Base-by-base conservation (phyloP, 1,140 invertebrate genomes). In the Drosophila nasuta region DNA sequence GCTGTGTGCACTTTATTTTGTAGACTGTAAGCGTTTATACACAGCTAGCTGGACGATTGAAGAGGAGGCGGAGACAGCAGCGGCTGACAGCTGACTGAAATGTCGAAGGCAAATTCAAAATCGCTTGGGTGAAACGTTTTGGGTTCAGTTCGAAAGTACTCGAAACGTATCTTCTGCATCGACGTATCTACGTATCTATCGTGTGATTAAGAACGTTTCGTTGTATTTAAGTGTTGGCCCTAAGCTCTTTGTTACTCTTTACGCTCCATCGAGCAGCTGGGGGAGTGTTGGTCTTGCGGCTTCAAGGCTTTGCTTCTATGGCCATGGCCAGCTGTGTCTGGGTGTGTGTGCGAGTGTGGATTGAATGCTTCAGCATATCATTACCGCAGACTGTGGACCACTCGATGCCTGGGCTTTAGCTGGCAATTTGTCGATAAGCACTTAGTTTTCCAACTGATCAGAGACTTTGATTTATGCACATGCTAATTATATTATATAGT, bases 121-220 rank as follows among this genome's bases (percentile, higher is more conserved):
- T 76, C 56, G 46, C 48, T 60, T 60, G 60, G 64, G 62, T 57
- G 13, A 13, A 13, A 13, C 13, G 13, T 13, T 13, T 13, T 13
- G 13, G 64, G 62, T 57, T 56, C 41, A 38, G 46, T 20, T 49
- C n/a, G 17, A 60, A 56, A 69, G 65, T 59, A 52, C 51, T 81
- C 30, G 13, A 11, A 52, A 33, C 43, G 52, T 57, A 66, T 49
- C 43, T 48, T 17, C 30, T 25, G 48, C 64, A 66, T 69, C 63
- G 74, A 72, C 33, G 30, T 48, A 35, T 68, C 46, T 78, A 52
- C 51, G 64, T 79, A 66, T 65, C 64, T 82, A 73, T 82, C 63
- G 75, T 83, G 81, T 83, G 81, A 83, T 83, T 83, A 83, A 83
- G 81, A 77, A 80, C 81, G 64, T 77, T 85, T 81, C 81, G 72